Evolutionary conservation across 2,888 invertebrate genomes (phyloP).

Genomic region (Octodonta nipae): DNA sequence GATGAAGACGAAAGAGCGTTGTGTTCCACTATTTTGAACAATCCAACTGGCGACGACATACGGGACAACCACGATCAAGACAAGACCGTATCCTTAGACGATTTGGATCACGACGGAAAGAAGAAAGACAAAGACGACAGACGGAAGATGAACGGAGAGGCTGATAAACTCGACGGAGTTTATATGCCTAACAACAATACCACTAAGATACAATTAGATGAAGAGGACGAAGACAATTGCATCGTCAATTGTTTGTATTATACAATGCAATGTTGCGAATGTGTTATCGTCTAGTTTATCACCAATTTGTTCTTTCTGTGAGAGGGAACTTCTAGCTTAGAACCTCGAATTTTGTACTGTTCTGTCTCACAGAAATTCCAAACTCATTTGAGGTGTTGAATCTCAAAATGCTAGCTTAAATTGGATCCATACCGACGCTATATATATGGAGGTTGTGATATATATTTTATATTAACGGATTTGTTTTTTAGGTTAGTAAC

Average conservation of each 20-base stretch:
- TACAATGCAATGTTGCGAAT: conserved; percentile 51
- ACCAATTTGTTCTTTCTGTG: no score
- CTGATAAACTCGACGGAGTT: conserved; percentile 16
- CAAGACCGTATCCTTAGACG: conserved; percentile 13
- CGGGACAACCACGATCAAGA: conserved; percentile 11
- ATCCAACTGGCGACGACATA: conserved; percentile 8
- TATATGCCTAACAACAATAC: conserved; percentile 11
- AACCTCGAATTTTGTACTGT: no score
- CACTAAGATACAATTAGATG: conserved; percentile 4
- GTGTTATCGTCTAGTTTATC: conserved; percentile 36
- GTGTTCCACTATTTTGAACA: conserved; percentile 18
- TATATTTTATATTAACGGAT: no score
- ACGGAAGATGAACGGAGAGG: conserved; percentile 17
- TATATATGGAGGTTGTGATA: no score
- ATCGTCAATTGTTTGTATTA: conserved; percentile 49
- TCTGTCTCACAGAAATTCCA: no score
- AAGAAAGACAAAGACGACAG: conserved; percentile 16
- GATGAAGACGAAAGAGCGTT: conserved; percentile 15
- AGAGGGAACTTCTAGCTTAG: no score
- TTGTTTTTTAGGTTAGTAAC: no score
- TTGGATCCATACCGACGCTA: no score
- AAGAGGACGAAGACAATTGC: conserved; percentile 42
- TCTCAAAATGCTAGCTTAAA: no score
- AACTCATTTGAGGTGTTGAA: no score
- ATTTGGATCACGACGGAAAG: no score